Percentiles rank a stretch among this genome's conserved stretches.
Evolutionary conservation across 2,797 vertebrate genomes (phyloP).

Genomic region (Gouania willdenowi): DNA sequence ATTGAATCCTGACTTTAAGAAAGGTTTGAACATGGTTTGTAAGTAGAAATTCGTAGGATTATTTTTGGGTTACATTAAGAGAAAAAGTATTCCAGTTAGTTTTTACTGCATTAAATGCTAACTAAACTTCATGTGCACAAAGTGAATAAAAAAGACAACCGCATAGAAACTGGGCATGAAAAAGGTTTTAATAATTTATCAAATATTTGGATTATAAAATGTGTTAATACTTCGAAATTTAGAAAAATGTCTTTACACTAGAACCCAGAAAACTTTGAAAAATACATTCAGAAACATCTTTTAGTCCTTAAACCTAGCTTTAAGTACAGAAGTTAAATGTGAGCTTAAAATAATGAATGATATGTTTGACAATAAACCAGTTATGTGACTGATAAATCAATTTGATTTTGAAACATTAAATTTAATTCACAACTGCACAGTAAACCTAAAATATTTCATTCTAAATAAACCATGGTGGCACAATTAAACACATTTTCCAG

Average conservation of each 20-base stretch:
- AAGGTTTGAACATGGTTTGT: slow-evolving; percentile 51
- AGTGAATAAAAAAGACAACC: slow-evolving; percentile 76
- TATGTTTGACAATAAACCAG: no score
- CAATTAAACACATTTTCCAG: no score
- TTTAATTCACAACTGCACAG: no score
- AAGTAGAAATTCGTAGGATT: slow-evolving; percentile 26
- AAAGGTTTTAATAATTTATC: slow-evolving; percentile 60
- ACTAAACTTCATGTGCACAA: slow-evolving; percentile 75
- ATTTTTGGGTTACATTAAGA: slow-evolving; percentile 18
- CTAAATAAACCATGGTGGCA: no score
- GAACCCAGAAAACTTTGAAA: slow-evolving; percentile 32
- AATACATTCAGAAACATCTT: slow-evolving; percentile 69
- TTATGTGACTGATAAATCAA: no score
- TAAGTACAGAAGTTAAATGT: no score
- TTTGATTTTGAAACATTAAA: no score
- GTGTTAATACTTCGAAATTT: slow-evolving; percentile 27
- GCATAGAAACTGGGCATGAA: slow-evolving; percentile 35
- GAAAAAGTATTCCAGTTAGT: slow-evolving; percentile 47
- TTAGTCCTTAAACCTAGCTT: no score
- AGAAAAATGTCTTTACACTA: slow-evolving; percentile 42
- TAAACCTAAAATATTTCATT: no score
- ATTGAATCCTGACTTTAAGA: slow-evolving; percentile 23
- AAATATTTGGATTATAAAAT: slow-evolving; percentile 59
- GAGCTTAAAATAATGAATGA: no score
- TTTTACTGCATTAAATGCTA: slow-evolving; percentile 68